Evolutionary conservation across 2,113 vertebrate species (phyloP).

Genomic region (Lutjanus erythropterus): DNA sequence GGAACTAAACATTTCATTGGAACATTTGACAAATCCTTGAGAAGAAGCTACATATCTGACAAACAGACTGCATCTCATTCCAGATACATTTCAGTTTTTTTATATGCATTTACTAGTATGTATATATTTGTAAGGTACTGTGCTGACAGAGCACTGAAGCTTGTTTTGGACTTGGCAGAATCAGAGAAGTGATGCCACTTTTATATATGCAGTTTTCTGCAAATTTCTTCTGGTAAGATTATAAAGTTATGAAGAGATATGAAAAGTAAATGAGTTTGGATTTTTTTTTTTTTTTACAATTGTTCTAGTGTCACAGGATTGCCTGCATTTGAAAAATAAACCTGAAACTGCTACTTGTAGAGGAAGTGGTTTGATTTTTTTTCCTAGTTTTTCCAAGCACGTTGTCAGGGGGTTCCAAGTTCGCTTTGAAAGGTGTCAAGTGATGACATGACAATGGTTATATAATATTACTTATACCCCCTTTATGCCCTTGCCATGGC

Average conservation of each 20-base stretch:
- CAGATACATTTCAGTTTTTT: constrained; percentile 29
- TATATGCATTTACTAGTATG: constrained; percentile 52
- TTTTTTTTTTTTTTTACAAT: constrained; percentile 55
- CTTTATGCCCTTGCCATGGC: too few relatives aligned
- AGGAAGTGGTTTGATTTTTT: constrained; percentile 7
- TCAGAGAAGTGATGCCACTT: constrained; percentile 69
- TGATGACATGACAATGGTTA: rapidly evolving
- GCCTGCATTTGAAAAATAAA: constrained; percentile 57
- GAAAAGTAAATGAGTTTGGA: constrained; percentile 11
- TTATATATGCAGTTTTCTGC: constrained; percentile 46
- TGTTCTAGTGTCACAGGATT: constrained; percentile 48
- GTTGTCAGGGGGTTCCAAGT: neutral
- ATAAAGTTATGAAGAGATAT: neutral
- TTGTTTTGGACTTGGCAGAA: constrained; percentile 33
- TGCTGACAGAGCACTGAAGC: neutral
- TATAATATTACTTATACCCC: too few relatives aligned
- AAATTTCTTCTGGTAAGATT: constrained; percentile 6
- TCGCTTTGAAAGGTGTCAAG: neutral
- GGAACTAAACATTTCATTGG: constrained; percentile 82
- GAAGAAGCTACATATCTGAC: constrained; percentile 1
- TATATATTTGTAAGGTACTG: constrained; percentile 66
- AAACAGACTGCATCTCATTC: constrained; percentile 17
- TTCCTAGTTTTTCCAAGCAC: neutral
- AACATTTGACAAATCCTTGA: constrained; percentile 1
- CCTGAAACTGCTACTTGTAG: constrained; percentile 26